These are phyloP conservation scores for Pycnomerus fuliginosus DNA, from an alignment of 2,888 invertebrate species.

Conservation along the genomic window DNA sequence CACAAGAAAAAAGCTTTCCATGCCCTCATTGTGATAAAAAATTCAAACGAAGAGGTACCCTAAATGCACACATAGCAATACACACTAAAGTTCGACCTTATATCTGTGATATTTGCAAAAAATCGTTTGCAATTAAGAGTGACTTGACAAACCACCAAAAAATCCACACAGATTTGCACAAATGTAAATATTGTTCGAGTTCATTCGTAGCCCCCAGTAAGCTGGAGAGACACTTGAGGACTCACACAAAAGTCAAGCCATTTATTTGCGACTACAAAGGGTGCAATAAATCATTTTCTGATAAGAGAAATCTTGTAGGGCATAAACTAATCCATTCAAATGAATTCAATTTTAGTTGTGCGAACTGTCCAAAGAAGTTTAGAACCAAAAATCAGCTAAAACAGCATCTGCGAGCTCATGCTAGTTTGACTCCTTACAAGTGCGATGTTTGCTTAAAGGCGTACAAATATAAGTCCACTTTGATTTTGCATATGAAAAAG, in stretches of 20 bases:
- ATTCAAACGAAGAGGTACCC: constrained; percentile 44
- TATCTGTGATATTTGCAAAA: constrained; percentile 46
- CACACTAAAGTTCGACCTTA: constrained; percentile 47
- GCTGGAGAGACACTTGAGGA: constrained; percentile 47
- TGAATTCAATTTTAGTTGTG: constrained; percentile 40
- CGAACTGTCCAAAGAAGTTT: constrained; percentile 43
- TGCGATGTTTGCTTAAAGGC: constrained; percentile 45
- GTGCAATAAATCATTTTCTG: constrained; percentile 48
- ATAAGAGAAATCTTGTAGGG: constrained; percentile 49
- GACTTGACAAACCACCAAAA: constrained; percentile 48
- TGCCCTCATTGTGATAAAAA: constrained; percentile 46
- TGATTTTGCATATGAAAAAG: constrained; percentile 43
- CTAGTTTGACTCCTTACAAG: constrained; percentile 34
- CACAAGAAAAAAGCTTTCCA: constrained; percentile 32
- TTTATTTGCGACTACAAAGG: constrained; percentile 43
- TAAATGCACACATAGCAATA: constrained; percentile 47
- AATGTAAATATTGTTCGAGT: constrained; percentile 48
- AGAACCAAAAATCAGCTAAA: constrained; percentile 44
- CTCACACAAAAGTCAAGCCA: constrained; percentile 48
- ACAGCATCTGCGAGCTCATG: constrained; percentile 44
- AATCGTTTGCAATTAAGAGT: constrained; percentile 46
- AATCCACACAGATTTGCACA: constrained; percentile 44
- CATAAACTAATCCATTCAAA: constrained; percentile 46
- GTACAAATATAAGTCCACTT: constrained; percentile 47
- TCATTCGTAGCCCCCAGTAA: constrained; percentile 49